Evolutionary conservation across 2,888 invertebrate species (phyloP).

Genomic region (Nebria salina): DNA sequence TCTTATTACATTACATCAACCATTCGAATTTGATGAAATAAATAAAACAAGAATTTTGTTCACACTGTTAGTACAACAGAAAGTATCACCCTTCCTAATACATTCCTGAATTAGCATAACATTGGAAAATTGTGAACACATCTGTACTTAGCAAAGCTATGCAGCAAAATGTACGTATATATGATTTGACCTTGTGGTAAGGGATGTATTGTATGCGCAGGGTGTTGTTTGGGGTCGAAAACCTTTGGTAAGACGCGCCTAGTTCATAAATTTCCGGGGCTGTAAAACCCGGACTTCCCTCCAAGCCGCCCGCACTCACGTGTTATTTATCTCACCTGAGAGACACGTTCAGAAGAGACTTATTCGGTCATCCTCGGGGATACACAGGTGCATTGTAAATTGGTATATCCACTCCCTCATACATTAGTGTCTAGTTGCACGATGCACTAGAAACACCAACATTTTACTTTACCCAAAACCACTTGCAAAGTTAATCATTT

Average conservation of each 20-base stretch:
- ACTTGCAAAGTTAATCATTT: too few relatives aligned
- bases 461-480: too few relatives aligned
- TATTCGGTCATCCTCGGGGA: neutral
- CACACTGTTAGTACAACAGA: too few relatives aligned
- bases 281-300: neutral
- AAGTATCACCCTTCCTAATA: too few relatives aligned
- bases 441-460: neutral
- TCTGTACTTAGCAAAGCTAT: neutral
- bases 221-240: neutral
- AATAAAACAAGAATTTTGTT: too few relatives aligned
- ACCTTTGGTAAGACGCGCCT: neutral
- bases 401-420: neutral
- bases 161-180: neutral
- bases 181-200: neutral
- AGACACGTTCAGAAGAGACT: neutral
- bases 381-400: neutral
- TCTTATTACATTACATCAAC: too few relatives aligned
- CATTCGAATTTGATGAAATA: too few relatives aligned
- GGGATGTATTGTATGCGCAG: neutral
- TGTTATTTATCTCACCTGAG: neutral
- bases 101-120: too few relatives aligned
- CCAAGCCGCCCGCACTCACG: neutral
- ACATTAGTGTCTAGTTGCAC: neutral
- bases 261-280: neutral
- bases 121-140: neutral